Base-by-base conservation (phyloP, 2,113 vertebrate species). In the Rousettus leschenaultii region DNA sequence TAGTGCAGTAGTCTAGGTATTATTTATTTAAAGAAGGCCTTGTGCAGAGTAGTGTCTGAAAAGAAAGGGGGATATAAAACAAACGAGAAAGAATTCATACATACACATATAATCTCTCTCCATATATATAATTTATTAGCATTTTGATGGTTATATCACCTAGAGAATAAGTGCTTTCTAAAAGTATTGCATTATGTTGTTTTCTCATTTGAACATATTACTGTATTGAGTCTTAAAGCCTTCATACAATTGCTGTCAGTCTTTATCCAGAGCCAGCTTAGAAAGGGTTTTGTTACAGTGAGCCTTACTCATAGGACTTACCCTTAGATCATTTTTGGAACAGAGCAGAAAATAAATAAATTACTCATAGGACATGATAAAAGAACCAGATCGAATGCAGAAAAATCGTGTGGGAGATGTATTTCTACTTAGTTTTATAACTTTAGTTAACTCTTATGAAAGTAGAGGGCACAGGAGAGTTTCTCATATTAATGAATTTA, bases 271-370 rank as follows among this genome's bases (percentile, higher is more conserved):
- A 80, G 48, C 13, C 30, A 80, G 40, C 48, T 93, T 89, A 84
- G 51, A 66, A 73, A 24, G 6, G 43, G 19, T 45, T 95, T 92
- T 95, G 51, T 75, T 93, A 63, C 40, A 3, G 3, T 57, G 94
- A 79, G 45, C 2, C 30, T 94, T 85, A 91, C 63, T 95, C 66
- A 80, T 18, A 79, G 68, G 68, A 40, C 65, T 96, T 65, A 66
- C 51, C 57, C 53, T 95, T 66, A 84, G 80, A 70, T 80, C 53
- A 57, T 63, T 94, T 91, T 48, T 70, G 80, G 57, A 88, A 95
- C 70, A 80, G 77, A 89, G 38, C n/a, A 63, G 51, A 66, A 19
- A 93, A 95, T 87, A 87, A 84, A 96, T 61, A 80, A n/a, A 71
- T 94, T 55, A 66, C 45, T 86, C 79, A 77, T 16, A 53, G 84